These are phyloP conservation scores for Emydoidea blandingii DNA, from an alignment of 2,797 vertebrate species.

Conservation along the genomic window DNA sequence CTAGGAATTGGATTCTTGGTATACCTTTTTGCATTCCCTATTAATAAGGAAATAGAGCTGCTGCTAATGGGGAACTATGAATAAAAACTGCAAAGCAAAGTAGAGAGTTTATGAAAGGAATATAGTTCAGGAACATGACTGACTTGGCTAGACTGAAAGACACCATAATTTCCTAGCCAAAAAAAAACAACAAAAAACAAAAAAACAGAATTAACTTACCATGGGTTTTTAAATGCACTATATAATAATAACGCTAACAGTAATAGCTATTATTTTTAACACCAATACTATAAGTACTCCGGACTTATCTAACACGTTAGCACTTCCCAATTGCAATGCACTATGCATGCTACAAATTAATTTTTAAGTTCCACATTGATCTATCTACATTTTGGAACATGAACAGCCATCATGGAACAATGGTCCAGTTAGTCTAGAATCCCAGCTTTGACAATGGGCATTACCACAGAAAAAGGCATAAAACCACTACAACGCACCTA, in stretches of 20 bases:
- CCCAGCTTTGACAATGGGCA: background rate
- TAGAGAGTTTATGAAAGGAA: background rate
- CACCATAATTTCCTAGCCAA: background rate
- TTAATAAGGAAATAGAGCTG: background rate
- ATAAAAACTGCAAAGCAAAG: background rate
- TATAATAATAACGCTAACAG: background rate
- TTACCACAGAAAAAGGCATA: background rate
- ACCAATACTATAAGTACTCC: background rate
- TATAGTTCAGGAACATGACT: background rate
- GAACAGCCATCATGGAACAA: rapidly evolving
- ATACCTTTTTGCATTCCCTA: background rate
- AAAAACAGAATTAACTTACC: background rate
- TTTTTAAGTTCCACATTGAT: background rate
- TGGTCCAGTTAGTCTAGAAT: background rate
- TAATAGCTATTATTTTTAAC: background rate
- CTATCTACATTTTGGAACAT: background rate
- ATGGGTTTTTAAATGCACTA: too few species aligned
- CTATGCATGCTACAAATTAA: background rate
- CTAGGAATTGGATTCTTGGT: background rate
- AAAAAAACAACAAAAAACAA: background rate
- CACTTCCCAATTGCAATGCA: background rate
- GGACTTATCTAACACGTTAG: background rate
- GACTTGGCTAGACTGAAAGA: background rate
- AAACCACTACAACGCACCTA: background rate
- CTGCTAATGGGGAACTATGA: background rate